Evolutionary conservation across 1,140 invertebrate species (phyloP).

Genomic region (Neodiprion pinetum): DNA sequence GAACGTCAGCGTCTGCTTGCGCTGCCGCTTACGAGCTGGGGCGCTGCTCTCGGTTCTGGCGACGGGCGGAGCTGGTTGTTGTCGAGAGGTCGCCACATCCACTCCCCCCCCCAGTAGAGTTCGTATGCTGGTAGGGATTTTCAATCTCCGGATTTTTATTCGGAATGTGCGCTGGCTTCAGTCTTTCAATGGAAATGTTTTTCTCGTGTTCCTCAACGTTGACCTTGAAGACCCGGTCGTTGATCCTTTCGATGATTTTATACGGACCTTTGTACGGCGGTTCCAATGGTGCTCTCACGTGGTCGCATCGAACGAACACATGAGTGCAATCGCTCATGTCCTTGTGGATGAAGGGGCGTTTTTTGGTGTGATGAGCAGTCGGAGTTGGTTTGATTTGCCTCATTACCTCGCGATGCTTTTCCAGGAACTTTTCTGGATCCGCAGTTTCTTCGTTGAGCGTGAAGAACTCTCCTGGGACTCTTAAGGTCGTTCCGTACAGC

Average conservation of each 20-base stretch:
- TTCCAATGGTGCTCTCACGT: slow-evolving; percentile 27
- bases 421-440: slow-evolving; percentile 14
- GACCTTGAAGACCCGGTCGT: neutral
- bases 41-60: too few relatives aligned
- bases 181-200: slow-evolving; percentile 22
- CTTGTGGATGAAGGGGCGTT: slow-evolving; percentile 25
- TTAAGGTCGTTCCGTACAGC: slow-evolving; percentile 41
- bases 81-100: too few relatives aligned
- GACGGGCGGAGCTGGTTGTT: too few relatives aligned
- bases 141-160: neutral
- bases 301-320: slow-evolving; percentile 37
- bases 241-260: neutral
- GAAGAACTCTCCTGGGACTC: slow-evolving; percentile 48
- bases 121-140: neutral
- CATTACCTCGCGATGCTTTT: neutral
- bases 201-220: slow-evolving; percentile 5
- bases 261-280: slow-evolving; percentile 28
- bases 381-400: too few relatives aligned
- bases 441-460: slow-evolving; percentile 6
- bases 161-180: slow-evolving; percentile 27
- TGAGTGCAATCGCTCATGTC: slow-evolving; percentile 30
- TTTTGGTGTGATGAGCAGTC: neutral
- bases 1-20: too few relatives aligned
- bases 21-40: too few relatives aligned
- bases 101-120: too few relatives aligned